phyloP scores from a whole-genome alignment of 2,888 invertebrate species.

The Ophion obscuratus region DNA sequence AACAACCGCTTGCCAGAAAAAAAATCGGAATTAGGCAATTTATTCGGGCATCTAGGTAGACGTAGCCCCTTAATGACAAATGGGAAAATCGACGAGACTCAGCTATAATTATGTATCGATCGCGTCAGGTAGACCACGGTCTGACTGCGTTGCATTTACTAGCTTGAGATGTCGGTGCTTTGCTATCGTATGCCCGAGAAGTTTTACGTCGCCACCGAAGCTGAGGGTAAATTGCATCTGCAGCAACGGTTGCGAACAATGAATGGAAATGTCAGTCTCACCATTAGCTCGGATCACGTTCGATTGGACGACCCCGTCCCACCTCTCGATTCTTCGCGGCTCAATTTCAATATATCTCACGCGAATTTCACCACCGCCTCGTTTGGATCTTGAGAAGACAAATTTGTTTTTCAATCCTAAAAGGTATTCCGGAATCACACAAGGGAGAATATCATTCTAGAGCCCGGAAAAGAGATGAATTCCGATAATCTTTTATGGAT shows the following conservation, averaged over 20 bases:
- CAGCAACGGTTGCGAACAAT: slow-evolving; percentile 76
- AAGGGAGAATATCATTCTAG: no score
- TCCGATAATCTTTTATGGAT: background rate
- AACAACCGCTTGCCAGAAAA: no score
- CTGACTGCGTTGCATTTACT: slow-evolving; percentile 49
- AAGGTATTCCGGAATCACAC: background rate
- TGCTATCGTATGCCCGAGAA: slow-evolving; percentile 49
- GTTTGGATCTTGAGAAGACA: slow-evolving; percentile 44
- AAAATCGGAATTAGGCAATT: no score
- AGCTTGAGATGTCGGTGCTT: slow-evolving; percentile 5
- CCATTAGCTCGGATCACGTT: slow-evolving; percentile 82
- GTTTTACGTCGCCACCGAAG: slow-evolving; percentile 44
- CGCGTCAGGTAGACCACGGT: slow-evolving; percentile 28
- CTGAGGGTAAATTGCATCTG: slow-evolving; percentile 62
- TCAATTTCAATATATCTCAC: slow-evolving; percentile 46
- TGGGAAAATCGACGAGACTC: slow-evolving; percentile 5
- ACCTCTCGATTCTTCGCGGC: slow-evolving; percentile 59
- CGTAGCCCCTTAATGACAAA: background rate
- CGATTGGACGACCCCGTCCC: slow-evolving; percentile 72
- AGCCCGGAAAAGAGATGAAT: background rate
- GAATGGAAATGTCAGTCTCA: slow-evolving; percentile 83
- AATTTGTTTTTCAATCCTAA: slow-evolving; percentile 36
- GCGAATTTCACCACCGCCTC: slow-evolving; percentile 51
- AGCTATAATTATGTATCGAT: background rate
- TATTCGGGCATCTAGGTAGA: no score